A percentile compares a stretch with the other conserved stretches of the same genome.
These are phyloP conservation scores for Apteryx owenii DNA, from an alignment of 2,113 vertebrate genomes.

Conservation along the genomic window DNA sequence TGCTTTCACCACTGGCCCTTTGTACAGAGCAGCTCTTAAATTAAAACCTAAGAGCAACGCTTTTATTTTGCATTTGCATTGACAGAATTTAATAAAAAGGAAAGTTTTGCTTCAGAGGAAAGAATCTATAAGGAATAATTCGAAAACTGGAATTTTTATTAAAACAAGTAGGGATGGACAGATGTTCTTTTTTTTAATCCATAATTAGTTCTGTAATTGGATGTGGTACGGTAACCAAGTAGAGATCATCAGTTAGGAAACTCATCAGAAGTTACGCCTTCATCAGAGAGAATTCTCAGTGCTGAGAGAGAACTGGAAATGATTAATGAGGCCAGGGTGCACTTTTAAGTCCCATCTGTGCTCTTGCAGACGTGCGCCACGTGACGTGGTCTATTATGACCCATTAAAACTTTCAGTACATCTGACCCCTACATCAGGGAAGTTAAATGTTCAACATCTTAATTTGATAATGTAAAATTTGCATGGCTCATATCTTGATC, in stretches of 20 bases:
- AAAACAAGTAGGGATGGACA: neutral
- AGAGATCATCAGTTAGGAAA: neutral
- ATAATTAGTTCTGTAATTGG: neutral
- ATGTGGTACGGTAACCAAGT: neutral
- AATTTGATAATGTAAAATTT: constrained; percentile 54
- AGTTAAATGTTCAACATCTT: constrained; percentile 42
- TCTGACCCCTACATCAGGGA: neutral
- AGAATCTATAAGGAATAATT: neutral
- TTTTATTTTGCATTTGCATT: neutral
- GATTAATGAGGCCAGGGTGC: neutral
- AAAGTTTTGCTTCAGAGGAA: neutral
- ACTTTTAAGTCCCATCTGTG: constrained; percentile 4
- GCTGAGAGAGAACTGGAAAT: neutral
- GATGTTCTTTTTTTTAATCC: neutral
- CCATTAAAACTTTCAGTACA: neutral
- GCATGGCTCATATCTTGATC: constrained; percentile 36
- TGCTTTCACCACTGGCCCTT: neutral
- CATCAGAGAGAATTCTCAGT: neutral
- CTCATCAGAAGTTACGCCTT: neutral
- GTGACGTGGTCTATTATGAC: neutral
- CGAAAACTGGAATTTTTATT: neutral
- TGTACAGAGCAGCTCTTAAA: neutral
- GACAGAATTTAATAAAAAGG: neutral
- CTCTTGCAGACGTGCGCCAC: neutral
- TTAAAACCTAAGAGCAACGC: neutral